A percentile compares a stretch with the other conserved stretches of the same genome.
Evolutionary conservation across 1,140 invertebrate species (phyloP).

Genomic region (Aricia agestis): DNA sequence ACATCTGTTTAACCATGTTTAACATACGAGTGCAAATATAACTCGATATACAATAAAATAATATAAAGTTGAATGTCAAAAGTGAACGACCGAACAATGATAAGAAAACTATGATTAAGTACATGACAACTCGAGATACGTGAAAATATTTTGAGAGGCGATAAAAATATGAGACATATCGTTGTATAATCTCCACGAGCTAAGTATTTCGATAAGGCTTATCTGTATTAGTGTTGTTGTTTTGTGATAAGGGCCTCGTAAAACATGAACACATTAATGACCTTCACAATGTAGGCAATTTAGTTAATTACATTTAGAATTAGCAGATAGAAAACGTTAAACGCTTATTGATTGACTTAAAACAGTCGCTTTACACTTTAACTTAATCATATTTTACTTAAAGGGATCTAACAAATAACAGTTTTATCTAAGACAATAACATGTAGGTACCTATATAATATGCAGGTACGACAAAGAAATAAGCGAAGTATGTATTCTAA

Average conservation of each 20-base stretch:
- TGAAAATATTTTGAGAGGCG: constrained; percentile 1
- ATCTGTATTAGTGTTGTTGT: constrained; percentile 9
- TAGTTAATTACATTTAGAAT: not conserved
- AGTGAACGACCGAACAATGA: constrained; percentile 66
- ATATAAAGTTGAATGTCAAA: constrained; percentile 56
- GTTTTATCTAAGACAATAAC: no score
- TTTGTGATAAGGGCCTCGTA: constrained; percentile 2
- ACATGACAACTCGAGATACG: not conserved
- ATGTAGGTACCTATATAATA: no score
- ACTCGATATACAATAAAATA: constrained; percentile 16
- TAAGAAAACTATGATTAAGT: constrained; percentile 32
- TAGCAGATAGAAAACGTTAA: no score
- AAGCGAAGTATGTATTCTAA: not conserved
- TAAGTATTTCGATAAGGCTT: constrained; percentile 2
- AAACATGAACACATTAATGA: no score
- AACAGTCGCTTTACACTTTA: no score
- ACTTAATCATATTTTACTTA: no score
- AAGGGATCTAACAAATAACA: no score
- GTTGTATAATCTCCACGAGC: not conserved
- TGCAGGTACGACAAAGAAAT: not conserved
- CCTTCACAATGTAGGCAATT: not conserved
- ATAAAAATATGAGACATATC: constrained; percentile 7
- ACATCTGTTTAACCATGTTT: no score
- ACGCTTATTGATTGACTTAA: no score
- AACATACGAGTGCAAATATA: not conserved